phyloP scores from a whole-genome alignment of 2,113 vertebrate genomes.

The Ageneiosus marmoratus region DNA sequence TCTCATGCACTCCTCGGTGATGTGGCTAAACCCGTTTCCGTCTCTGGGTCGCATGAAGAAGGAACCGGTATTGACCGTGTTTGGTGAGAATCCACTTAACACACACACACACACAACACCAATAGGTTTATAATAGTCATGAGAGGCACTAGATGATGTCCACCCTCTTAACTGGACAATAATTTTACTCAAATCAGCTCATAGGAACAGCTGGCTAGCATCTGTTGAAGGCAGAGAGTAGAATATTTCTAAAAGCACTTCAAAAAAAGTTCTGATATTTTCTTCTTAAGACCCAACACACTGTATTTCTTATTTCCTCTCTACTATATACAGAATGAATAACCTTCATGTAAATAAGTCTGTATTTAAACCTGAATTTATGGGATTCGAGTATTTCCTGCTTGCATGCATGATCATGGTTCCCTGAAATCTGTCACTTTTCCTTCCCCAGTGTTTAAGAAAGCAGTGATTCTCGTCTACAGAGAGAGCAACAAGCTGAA shows the following conservation, averaged over 20 bases:
- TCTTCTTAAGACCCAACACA: neutral
- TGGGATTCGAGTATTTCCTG: neutral
- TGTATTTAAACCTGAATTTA: neutral
- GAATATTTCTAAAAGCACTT: neutral
- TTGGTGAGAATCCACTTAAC: conserved; percentile 76
- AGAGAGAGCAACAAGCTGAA: conserved; percentile 93
- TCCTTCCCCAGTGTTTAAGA: conserved; percentile 88
- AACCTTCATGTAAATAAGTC: neutral
- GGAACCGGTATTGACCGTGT: conserved; percentile 91
- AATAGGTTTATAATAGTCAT: neutral
- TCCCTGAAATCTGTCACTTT: conserved; percentile 48
- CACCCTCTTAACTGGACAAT: neutral
- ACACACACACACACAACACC: neutral
- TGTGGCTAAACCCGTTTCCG: conserved; percentile 91
- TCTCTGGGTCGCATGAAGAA: conserved; percentile 90
- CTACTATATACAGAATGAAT: neutral
- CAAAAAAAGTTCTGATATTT: neutral
- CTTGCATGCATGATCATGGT: neutral
- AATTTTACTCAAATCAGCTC: neutral
- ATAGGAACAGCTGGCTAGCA: neutral
- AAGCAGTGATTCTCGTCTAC: conserved; percentile 93
- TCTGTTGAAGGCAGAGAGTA: no score
- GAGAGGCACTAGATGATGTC: neutral
- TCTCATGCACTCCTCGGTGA: conserved; percentile 89
- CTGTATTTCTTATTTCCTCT: neutral